Evolutionary conservation across 1,140 invertebrate species (phyloP), one percentile per base, ranked within the genome.

Genomic region (Tribolium madens): DNA sequence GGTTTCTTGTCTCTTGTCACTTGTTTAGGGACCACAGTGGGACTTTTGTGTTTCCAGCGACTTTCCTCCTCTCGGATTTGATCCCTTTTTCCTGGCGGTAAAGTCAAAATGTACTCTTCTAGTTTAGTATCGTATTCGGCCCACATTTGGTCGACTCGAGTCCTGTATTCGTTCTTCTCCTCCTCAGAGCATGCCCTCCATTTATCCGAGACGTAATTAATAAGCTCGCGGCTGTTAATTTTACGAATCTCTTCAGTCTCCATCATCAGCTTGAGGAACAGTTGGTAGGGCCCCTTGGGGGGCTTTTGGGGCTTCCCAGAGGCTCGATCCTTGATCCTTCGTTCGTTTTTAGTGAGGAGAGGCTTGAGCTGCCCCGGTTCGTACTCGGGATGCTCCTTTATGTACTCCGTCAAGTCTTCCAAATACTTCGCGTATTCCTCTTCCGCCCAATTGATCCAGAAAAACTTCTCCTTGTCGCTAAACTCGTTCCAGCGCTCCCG

Each of bases 131-230:
- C 6, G 26, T 64, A 64, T 7, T 33, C 26, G 1, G 0, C n/a
- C 57, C 57, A 64, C 26, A 64, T 31, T 12, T 64, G 57, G 10
- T 64, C 26, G 10, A 64, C 26, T 12, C 57, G 21, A 33, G 14
- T 33, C 12, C 81, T 79, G 74, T 86, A 87, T 14, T 80, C 76
- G 10, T 83, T 81, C 60, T 84, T 86, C 42, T 88, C 84, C 7
- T 80, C 76, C 12, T 85, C 83, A 33, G 79, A 77, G 13, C 88
- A 79, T 21, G 84, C 81, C 75, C 86, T 88, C 88, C 88, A 89
- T 21, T 84, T 75, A 57, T 83, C 80, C 0, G 87, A 86, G 26
- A 88, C 86, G 71, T 86, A 82, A 10, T 81, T 78, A 86, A 89
- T 87, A 31, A 87, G 83, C 47, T 87, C 84, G 80, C 87, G 88